phyloP scores from a whole-genome alignment of 2,888 invertebrate species.

The Panorpa germanica region DNA sequence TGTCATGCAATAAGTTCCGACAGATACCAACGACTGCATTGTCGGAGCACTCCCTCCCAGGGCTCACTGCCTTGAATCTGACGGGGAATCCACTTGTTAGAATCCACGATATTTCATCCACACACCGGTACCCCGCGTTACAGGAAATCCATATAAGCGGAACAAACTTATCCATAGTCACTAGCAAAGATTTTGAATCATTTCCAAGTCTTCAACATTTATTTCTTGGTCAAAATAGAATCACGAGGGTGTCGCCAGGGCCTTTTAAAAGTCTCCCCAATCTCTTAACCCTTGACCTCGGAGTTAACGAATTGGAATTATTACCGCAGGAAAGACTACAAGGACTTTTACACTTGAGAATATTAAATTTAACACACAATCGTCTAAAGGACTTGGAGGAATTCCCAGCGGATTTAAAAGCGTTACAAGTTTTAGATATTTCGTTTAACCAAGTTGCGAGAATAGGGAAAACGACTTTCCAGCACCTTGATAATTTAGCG shows the following conservation, averaged over 20 bases:
- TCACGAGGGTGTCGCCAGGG: conserved; percentile 64
- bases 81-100: conserved; percentile 64
- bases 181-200: conserved; percentile 69
- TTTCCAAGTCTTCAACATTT: conserved; percentile 62
- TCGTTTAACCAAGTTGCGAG: conserved; percentile 68
- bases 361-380: conserved; percentile 71
- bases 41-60: conserved; percentile 52
- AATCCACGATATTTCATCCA: conserved; percentile 50
- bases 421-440: conserved; percentile 60
- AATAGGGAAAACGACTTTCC: conserved; percentile 56
- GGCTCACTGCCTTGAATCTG: conserved; percentile 57
- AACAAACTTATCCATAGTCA: conserved; percentile 66
- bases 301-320: conserved; percentile 63
- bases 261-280: conserved; percentile 63
- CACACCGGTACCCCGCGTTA: conserved; percentile 55
- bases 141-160: conserved; percentile 62
- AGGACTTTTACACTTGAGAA: conserved; percentile 50
- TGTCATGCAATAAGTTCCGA: conserved; percentile 60
- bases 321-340: conserved; percentile 70
- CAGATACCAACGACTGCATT: conserved; percentile 61
- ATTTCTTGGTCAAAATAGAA: conserved; percentile 50
- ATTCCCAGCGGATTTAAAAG: conserved; percentile 57
- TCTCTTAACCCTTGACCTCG: conserved; percentile 60
- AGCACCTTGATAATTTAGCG: conserved; percentile 52
- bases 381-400: conserved; percentile 63